Evolutionary conservation across 2,113 vertebrate species (phyloP), one percentile per base, ranked within the genome.

Genomic region (Nymphicus hollandicus): DNA sequence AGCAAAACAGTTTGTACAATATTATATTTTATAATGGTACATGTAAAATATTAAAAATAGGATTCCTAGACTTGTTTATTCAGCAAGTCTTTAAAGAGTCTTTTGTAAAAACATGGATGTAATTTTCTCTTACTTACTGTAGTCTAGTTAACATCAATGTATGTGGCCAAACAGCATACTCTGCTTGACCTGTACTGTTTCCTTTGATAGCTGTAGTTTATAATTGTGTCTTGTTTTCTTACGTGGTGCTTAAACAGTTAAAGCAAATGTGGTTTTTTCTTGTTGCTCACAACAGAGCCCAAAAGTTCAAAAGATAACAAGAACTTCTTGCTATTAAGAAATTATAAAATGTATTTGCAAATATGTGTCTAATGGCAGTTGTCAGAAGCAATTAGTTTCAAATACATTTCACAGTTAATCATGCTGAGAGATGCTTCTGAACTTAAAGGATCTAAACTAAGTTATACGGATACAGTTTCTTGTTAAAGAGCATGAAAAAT

Each of bases 321-420:
- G 33, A 78, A 82, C 35, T 85, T 82, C 55, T 77, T 13, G 2
- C 17, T 69, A 31, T 53, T 87, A 93, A 90, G 47, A 33, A 93
- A 91, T 91, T 93, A 69, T 39, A 71, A 94, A 85, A 81, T 46
- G 28, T 68, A 78, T 96, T 95, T 89, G 80, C 71, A 95, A 96
- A 91, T 93, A 93, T 63, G 66, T 60, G 13, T 88, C 79, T 93
- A 94, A 91, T 92, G 81, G 80, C 55, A 61, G 58, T 91, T 97
- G 93, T 96, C 89, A 96, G 66, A 92, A 95, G 68, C 68, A 97
- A 96, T 96, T 97, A 96, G 41, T 93, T 95, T 95, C 91, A 95
- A 92, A 93, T 39, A 43, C 18, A 72, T 95, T 97, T 88, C 69
- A 79, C 50, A 94, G 63, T 95, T 94, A 93, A 91, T 96, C 92